Evolutionary conservation across 2,113 vertebrate genomes (phyloP), one percentile per base, ranked within the genome.

Genomic region (Loxodonta africana): DNA sequence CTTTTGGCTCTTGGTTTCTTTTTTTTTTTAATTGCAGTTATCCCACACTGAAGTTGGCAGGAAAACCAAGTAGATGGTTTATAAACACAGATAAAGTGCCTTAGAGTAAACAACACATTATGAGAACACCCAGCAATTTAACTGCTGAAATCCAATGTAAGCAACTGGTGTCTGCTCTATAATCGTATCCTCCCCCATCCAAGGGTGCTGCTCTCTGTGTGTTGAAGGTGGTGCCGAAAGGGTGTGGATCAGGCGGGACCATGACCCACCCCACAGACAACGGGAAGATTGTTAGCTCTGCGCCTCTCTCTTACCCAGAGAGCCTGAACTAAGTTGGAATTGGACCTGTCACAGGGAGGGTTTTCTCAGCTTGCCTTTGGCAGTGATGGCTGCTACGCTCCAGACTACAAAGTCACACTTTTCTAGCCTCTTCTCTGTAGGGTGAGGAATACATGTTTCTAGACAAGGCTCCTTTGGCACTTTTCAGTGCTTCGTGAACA

Each of bases 61-160:
- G 81, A 80, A 96, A 96, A 83, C 28, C 76, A 92, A 88, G 63
- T 44, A 80, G 23, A 94, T 88, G 62, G 18, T 44, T 97, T 93
- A 91, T 77, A 92, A 96, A 91, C 91, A 87, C 90, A 96, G 44
- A 4, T 74, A 94, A 96, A 91, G 33, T 80, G 28, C 76, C 18
- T 1, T 33, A 30, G 71, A 95, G 95, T 94, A 98, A 98, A 98
- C 21, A 30, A 41, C 33, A 62, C 65, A 81, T 95, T 93, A 92
- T 91, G 74, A 83, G 77, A 87, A 96, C 65, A 57, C 91, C 60
- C 93, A 95, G 76, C 14, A 71, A 94, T 88, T 94, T 95, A 87
- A 95, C 93, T 94, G 73, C 76, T 90, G 60, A 93, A 88, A 95
- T 62, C 93, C 80, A 51, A 95, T 57, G 73, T 33, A 63, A 6